Base-by-base conservation (phyloP, 2,113 vertebrate genomes). In the Gobio gobio region DNA sequence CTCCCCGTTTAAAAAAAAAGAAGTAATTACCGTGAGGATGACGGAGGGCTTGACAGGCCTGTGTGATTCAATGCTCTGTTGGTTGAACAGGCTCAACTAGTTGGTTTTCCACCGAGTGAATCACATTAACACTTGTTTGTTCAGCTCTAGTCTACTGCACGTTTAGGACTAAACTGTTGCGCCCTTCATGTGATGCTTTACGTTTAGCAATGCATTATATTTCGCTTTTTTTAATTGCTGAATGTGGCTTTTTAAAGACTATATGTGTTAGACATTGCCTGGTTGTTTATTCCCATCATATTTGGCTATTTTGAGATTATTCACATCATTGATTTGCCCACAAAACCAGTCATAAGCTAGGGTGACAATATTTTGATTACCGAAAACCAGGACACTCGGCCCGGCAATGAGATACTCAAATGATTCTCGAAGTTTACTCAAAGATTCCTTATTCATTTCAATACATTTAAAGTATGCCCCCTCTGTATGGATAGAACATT, bases 1-100 rank as follows among this genome's bases (percentile, higher is more conserved):
- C 84, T 12, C 68, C 33, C 61, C 4, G 49, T 66, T 68, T 51
- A 43, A 7, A 40, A 47, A 76, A 61, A 47, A 70, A 54, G 76
- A 70, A 68, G 36, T 85, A 83, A 81, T 83, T 85, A 83, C 64
- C 76, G 83, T 75, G 77, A 64, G 78, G 68, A 70, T 85, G 66
- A 82, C 24, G 36, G 16, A 59, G 64, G 82, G 82, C 68, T 84
- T 82, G 86, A 87, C 86, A 84, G 58, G 77, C 63, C 40, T 14
- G 45, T 86, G 87, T 90, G 87, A 90, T 82, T 90, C 84, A 83
- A 45, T 63, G 49, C 63, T 76, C 70, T 75, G 85, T 84, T 83
- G 83, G 90, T 47, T 83, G 70, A 90, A 90, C 90, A 87, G 88
- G 90, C 87, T 89, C 76, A 81, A 80, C 90, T 87, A 75, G 90